Evolutionary conservation across 2,113 vertebrate species (phyloP), one percentile per base, ranked within the genome.

Genomic region (Glaucomys volans): DNA sequence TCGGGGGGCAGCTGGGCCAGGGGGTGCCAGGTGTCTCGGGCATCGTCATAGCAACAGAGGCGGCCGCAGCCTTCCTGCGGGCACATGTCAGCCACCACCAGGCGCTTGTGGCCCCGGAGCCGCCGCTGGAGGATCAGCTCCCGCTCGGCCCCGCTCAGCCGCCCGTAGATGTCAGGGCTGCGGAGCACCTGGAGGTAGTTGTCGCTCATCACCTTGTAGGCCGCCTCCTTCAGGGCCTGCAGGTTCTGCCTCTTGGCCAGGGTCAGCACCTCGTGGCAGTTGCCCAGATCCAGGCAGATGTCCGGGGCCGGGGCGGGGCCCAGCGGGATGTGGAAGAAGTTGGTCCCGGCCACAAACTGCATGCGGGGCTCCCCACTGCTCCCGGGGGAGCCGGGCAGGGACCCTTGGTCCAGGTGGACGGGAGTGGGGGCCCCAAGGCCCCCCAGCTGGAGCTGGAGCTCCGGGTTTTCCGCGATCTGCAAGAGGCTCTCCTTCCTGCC

Each of bases 141-240:
- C 59, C 99, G 94, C 98, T 99, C 99, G 0, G 97, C 66, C 0
- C 99, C 99, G 0, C 98, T 99, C 94, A 99, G 99, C 52, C 76
- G 87, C 28, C 99, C 87, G 0, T 99, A 99, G 98, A 99, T 97
- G 52, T 97, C 97, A 0, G 99, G 98, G 72, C 98, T 99, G 92
- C 98, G 98, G 40, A 99, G 98, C 28, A 99, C 99, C 87, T 99
- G 99, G 3, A 99, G 98, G 92, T 99, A 99, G 98, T 99, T 99
- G 97, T 99, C 98, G 0, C 99, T 99, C 99, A 99, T 99, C 80
- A 99, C 98, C 92, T 96, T 98, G 89, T 99, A 99, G 88, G 99
- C 99, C 0, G 99, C 99, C 54, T 99, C 97, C 95, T 97, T 98
- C 62, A 99, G 97, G 5, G 87, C 75, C 40, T 91, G 80, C 35